Conservation (phyloP, 1,140 invertebrate species). For the Neoseiulus cucumeris region DNA sequence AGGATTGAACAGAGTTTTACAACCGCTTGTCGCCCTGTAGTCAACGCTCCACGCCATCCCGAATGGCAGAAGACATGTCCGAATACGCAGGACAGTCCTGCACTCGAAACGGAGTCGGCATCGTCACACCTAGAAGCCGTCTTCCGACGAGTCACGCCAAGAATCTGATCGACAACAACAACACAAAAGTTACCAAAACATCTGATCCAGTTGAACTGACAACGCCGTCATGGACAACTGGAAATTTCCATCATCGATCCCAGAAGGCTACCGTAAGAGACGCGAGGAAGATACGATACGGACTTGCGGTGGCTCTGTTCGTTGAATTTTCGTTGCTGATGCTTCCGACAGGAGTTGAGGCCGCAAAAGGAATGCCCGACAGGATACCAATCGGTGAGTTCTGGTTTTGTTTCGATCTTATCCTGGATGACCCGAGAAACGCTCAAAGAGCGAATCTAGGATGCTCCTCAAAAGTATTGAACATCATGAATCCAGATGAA, state of each 20-base stretch:
- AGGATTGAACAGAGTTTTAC: neutral
- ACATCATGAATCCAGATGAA: too few species aligned
- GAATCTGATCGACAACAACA: neutral
- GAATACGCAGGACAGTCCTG: neutral
- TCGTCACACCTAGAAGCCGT: neutral
- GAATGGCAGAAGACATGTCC: neutral
- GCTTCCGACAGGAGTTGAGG: neutral
- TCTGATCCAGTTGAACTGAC: neutral
- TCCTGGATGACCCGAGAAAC: too few species aligned
- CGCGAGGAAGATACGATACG: neutral
- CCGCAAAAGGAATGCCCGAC: constrained; percentile 6
- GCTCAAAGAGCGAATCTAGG: too few species aligned
- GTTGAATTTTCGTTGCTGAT: constrained; percentile 1
- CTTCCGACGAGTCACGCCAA: neutral
- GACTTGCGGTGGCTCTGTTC: constrained; percentile 6
- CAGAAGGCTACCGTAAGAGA: neutral
- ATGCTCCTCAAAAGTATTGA: too few species aligned
- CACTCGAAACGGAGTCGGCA: neutral
- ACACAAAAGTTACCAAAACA: neutral
- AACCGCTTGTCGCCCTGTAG: neutral
- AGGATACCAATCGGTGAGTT: constrained; percentile 8
- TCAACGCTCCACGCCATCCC: neutral
- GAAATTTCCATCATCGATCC: neutral
- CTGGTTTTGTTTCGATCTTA: too few species aligned
- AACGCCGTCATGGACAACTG: neutral